Conservation (phyloP, 2,113 vertebrate species). For the Labeo rohita region DNA sequence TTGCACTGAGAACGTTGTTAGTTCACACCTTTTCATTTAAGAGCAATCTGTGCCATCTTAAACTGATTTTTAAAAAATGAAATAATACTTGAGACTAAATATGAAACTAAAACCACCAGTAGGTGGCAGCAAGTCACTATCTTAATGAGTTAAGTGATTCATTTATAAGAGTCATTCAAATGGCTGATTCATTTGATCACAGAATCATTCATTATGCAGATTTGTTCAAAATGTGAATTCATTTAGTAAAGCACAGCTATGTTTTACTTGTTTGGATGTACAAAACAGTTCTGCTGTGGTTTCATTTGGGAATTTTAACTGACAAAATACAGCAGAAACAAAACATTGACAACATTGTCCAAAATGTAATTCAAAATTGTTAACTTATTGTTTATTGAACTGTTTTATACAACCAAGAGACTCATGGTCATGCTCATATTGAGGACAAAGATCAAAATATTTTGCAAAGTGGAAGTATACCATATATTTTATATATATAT, state of each 20-base stretch:
- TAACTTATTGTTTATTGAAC: not conserved
- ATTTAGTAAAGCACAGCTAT: not conserved
- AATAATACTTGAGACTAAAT: not conserved
- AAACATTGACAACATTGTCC: not conserved
- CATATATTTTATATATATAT: too few relatives aligned
- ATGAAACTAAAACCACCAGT: not conserved
- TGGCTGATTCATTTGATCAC: not conserved
- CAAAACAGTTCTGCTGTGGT: not conserved
- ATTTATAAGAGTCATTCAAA: not conserved
- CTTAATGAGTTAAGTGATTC: not conserved
- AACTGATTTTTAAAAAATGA: not conserved
- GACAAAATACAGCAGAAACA: not conserved
- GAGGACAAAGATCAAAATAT: too few relatives aligned
- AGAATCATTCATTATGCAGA: not conserved
- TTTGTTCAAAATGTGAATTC: not conserved
- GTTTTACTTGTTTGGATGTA: not conserved
- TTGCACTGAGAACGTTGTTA: too few relatives aligned
- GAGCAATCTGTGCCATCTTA: not conserved
- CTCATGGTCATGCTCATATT: not conserved
- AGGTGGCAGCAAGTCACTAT: not conserved
- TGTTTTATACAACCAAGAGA: not conserved
- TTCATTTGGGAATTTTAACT: not conserved
- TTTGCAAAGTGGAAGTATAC: too few relatives aligned
- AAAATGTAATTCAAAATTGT: not conserved
- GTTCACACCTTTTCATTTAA: too few relatives aligned